Percentiles rank a stretch among this genome's conserved stretches.
These are phyloP conservation scores for Perdita meconis DNA, from an alignment of 2,888 invertebrate genomes.

Conservation along the genomic window DNA sequence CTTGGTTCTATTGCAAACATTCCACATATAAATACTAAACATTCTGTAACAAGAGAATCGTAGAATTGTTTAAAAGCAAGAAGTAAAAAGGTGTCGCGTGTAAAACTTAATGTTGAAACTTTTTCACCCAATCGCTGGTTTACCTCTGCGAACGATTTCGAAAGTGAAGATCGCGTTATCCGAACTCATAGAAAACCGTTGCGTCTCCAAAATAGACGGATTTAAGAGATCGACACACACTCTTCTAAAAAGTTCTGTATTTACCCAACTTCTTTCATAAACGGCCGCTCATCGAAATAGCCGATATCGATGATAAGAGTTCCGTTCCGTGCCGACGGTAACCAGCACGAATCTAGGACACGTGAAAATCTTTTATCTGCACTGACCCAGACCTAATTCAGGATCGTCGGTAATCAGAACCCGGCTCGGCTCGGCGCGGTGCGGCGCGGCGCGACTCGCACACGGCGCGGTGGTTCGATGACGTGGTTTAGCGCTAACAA, in stretches of 20 bases:
- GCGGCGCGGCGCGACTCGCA: no score
- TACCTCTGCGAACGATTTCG: not conserved
- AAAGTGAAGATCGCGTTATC: not conserved
- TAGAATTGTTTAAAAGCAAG: no score
- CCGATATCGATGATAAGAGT: conserved; percentile 35
- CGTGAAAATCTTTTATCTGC: conserved; percentile 61
- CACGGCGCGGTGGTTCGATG: conserved; percentile 22
- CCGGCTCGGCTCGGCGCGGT: conserved; percentile 11
- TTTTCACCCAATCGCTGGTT: no score
- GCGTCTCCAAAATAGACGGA: not conserved
- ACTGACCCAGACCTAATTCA: conserved; percentile 61
- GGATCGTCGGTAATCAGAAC: conserved; percentile 51
- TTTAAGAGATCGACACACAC: conserved; percentile 14
- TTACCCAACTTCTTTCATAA: conserved; percentile 24
- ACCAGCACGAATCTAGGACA: conserved; percentile 42
- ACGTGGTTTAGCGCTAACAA: conserved; percentile 35
- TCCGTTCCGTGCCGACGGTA: not conserved
- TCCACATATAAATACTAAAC: no score
- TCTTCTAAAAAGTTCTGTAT: not conserved
- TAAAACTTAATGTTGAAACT: no score
- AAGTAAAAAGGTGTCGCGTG: no score
- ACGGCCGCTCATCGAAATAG: conserved; percentile 21
- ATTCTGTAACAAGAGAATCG: no score
- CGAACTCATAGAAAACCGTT: not conserved
- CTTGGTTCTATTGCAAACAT: not conserved